phyloP scores from a whole-genome alignment of 2,797 vertebrate species.

The Mycteria americana region DNA sequence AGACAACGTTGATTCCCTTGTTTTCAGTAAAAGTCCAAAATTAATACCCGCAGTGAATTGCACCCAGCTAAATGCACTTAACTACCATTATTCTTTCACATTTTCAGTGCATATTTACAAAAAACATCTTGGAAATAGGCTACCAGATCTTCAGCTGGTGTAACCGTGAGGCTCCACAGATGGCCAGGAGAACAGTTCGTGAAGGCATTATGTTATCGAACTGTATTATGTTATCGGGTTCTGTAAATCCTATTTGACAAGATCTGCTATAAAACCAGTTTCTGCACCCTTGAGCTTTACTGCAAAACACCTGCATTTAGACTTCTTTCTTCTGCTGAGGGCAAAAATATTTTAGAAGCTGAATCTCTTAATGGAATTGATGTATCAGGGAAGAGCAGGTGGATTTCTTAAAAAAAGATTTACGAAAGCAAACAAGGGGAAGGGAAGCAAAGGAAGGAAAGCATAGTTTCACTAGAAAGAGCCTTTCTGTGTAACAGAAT shows the following conservation, averaged over 20 bases:
- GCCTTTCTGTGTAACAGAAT: constrained; percentile 34
- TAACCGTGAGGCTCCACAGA: background rate
- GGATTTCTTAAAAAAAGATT: background rate
- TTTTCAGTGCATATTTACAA: constrained; percentile 43
- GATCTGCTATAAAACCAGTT: constrained; percentile 31
- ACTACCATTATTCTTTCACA: constrained; percentile 12
- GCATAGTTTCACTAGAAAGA: constrained; percentile 16
- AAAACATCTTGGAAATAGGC: constrained; percentile 39
- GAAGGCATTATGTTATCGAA: constrained; percentile 30
- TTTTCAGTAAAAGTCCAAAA: constrained; percentile 10
- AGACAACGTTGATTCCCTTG: background rate
- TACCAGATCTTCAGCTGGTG: constrained; percentile 36
- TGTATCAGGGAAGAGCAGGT: constrained; percentile 26
- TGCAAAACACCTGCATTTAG: constrained; percentile 37
- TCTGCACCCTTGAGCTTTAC: constrained; percentile 40
- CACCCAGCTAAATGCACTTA: constrained; percentile 3
- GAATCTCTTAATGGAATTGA: constrained; percentile 39
- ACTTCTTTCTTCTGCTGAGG: background rate
- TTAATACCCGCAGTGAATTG: background rate
- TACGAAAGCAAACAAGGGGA: constrained; percentile 18
- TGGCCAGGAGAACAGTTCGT: constrained; percentile 18
- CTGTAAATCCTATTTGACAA: constrained; percentile 49
- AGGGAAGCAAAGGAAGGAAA: background rate
- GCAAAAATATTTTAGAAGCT: constrained; percentile 43
- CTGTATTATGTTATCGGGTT: background rate